These are phyloP conservation scores for Neuroscelio doddi DNA, from an alignment of 2,888 invertebrate genomes.

Conservation along the genomic window DNA sequence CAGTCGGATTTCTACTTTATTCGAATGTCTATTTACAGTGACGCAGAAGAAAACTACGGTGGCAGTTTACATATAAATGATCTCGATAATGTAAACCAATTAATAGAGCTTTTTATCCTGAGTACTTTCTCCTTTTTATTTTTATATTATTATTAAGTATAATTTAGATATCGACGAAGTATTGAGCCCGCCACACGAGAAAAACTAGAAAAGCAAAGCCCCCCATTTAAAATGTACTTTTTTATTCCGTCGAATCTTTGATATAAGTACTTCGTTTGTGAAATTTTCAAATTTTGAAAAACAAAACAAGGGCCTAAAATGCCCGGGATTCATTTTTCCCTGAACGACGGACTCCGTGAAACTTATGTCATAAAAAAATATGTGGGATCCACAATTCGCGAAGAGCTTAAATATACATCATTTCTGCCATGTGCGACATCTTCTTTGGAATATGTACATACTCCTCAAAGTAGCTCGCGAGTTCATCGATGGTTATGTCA, in stretches of 20 bases:
- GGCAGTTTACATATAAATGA: slow-evolving; percentile 1
- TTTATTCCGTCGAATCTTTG: no score
- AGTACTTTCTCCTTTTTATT: slow-evolving; percentile 3
- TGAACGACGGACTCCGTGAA: slow-evolving; percentile 6
- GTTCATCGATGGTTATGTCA: slow-evolving; percentile 94
- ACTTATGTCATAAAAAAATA: slow-evolving; percentile 38
- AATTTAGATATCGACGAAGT: neutral
- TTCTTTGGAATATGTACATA: slow-evolving; percentile 97
- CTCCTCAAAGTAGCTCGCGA: slow-evolving; percentile 96
- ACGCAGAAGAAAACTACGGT: slow-evolving; percentile 13
- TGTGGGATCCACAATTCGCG: slow-evolving; percentile 2
- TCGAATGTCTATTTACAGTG: slow-evolving; percentile 38
- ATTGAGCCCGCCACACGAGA: neutral
- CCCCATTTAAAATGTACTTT: no score
- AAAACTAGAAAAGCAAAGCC: no score
- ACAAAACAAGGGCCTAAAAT: no score
- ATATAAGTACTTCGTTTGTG: no score
- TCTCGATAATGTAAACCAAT: neutral
- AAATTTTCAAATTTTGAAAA: no score
- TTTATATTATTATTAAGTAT: slow-evolving; percentile 1
- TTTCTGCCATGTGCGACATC: slow-evolving; percentile 98
- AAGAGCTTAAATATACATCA: slow-evolving; percentile 92
- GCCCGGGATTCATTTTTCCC: no score
- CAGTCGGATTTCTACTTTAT: slow-evolving; percentile 9
- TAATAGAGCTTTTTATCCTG: neutral